Conservation (phyloP, 1,140 invertebrate genomes). For the Elysia chlorotica region DNA sequence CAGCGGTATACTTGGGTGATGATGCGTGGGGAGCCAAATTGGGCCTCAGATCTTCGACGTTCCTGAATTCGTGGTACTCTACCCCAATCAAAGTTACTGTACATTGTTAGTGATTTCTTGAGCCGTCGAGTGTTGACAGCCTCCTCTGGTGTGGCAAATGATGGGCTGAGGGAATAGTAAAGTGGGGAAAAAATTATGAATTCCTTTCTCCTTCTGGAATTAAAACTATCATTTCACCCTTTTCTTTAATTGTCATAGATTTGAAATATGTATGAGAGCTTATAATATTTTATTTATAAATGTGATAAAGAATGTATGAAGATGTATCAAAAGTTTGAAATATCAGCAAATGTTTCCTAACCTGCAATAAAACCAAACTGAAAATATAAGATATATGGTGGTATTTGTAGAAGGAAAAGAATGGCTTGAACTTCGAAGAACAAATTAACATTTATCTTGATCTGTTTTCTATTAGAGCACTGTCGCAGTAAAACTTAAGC, state of each 20-base stretch:
- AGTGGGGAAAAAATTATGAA: not conserved
- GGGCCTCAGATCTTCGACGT: constrained; percentile 36
- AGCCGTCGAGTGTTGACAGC: constrained; percentile 42
- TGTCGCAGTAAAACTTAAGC: too few species aligned
- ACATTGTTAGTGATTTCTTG: constrained; percentile 53
- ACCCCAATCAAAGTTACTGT: constrained; percentile 54
- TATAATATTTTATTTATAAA: too few species aligned
- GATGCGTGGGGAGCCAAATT: constrained; percentile 51
- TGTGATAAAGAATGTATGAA: too few species aligned
- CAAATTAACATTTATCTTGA: too few species aligned
- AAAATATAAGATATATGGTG: too few species aligned
- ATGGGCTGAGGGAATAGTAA: constrained; percentile 4
- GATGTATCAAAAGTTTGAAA: too few species aligned
- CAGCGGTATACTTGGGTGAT: constrained; percentile 53
- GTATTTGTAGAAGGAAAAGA: too few species aligned
- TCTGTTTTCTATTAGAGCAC: too few species aligned
- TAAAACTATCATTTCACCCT: not conserved
- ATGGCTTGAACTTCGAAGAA: too few species aligned
- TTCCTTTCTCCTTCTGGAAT: not conserved
- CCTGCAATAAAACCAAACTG: too few species aligned
- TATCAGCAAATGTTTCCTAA: too few species aligned
- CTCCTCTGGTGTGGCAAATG: constrained; percentile 37
- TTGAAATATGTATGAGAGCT: too few species aligned
- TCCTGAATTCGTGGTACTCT: constrained; percentile 47
- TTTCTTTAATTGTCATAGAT: not conserved